Evolutionary conservation across 2,113 vertebrate species (phyloP).

Genomic region (Oreamnos americanus): DNA sequence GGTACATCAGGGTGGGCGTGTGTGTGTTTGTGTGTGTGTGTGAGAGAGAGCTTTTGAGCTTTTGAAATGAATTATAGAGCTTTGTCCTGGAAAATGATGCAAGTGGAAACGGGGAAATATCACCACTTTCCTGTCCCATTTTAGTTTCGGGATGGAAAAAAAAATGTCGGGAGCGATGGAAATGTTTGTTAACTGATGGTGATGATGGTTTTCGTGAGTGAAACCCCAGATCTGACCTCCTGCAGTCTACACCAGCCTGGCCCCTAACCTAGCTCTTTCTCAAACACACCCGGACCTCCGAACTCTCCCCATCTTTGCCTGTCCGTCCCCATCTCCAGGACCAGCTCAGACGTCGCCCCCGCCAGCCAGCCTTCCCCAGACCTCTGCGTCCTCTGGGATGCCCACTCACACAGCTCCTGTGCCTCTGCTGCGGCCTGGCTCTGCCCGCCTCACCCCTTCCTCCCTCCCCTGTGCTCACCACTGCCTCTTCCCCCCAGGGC

Average conservation of each 20-base stretch:
- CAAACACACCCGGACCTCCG: background rate
- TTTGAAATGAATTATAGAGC: background rate
- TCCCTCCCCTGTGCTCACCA: background rate
- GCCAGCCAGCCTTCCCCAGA: background rate
- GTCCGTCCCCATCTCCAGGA: background rate
- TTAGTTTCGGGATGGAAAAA: background rate
- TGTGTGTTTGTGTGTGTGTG: background rate
- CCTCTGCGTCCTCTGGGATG: background rate
- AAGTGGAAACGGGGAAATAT: background rate
- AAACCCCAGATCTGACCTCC: background rate
- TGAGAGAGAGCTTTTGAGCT: background rate
- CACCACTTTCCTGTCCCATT: background rate
- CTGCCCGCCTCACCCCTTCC: background rate
- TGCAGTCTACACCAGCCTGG: background rate
- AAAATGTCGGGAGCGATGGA: background rate
- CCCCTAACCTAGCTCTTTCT: background rate
- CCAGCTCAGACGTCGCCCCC: background rate
- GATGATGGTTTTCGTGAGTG: background rate
- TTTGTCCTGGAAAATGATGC: background rate
- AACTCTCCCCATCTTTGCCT: background rate
- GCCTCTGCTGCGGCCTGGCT: background rate
- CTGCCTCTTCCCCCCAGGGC: background rate
- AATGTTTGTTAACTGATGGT: background rate
- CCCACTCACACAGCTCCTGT: rapidly evolving
- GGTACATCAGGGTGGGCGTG: background rate